phyloP scores from a whole-genome alignment of 2,797 vertebrate genomes.

The Schizopygopsis malacanthus region DNA sequence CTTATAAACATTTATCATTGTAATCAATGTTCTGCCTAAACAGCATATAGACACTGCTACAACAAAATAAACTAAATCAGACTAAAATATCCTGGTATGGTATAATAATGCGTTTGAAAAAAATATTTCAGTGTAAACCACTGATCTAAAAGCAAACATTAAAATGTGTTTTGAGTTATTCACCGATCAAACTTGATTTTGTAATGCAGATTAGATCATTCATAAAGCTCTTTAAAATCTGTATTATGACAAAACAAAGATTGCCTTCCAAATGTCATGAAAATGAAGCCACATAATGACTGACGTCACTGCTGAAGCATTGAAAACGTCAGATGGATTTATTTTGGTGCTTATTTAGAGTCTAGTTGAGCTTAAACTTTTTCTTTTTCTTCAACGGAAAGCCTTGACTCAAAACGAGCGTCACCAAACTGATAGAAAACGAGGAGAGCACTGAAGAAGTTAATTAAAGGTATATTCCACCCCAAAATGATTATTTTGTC shows the following conservation, averaged over 20 bases:
- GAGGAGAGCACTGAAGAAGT: not conserved
- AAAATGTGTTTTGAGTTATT: not conserved
- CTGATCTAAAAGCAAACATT: not conserved
- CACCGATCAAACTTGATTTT: no score
- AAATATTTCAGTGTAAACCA: not conserved
- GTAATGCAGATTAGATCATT: not conserved
- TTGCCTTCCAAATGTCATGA: not conserved
- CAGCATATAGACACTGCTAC: not conserved
- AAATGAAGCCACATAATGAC: not conserved
- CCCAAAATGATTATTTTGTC: no score
- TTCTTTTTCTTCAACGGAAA: no score
- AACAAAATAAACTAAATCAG: not conserved
- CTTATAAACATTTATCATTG: not conserved
- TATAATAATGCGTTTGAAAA: not conserved
- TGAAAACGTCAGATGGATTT: not conserved
- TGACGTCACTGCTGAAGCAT: not conserved
- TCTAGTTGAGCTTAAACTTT: no score
- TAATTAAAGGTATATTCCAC: not conserved
- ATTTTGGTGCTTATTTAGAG: no score
- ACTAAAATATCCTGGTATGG: not conserved
- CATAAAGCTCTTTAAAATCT: not conserved
- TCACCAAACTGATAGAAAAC: not conserved
- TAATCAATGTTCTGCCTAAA: not conserved
- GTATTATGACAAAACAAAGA: not conserved
- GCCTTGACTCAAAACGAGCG: not conserved